Conservation (phyloP, 1,140 invertebrate species). For the Calliphora vicina region DNA sequence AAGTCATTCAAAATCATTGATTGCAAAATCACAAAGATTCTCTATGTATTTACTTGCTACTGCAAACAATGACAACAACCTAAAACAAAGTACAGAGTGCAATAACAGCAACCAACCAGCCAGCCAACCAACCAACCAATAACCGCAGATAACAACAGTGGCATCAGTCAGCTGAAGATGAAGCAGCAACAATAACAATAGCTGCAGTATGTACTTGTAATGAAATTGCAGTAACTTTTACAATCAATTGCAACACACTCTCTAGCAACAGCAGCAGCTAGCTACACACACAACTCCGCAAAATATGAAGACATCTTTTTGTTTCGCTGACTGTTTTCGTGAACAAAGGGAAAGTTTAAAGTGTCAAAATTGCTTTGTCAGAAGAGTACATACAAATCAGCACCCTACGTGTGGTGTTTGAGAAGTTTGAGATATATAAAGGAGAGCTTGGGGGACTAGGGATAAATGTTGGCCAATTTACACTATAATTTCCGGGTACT, state of each 20-base stretch:
- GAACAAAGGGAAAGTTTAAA: background rate
- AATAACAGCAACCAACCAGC: background rate
- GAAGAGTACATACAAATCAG: background rate
- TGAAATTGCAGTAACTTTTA: background rate
- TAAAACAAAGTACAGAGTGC: background rate
- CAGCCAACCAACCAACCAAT: background rate
- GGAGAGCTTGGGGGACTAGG: no score
- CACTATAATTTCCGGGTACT: no score
- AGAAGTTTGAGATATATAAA: no score
- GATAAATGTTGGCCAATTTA: no score
- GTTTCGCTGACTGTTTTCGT: background rate
- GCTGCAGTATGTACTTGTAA: background rate
- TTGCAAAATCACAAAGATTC: background rate
- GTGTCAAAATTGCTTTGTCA: background rate
- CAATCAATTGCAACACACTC: slow-evolving; percentile 4
- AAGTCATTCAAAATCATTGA: background rate
- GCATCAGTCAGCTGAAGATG: background rate
- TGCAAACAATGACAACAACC: background rate
- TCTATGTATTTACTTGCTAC: no score
- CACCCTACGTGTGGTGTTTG: no score
- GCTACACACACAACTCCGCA: background rate
- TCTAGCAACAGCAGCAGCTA: background rate
- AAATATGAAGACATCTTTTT: background rate
- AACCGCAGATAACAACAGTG: background rate
- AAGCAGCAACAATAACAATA: background rate